Conservation (phyloP, 2,113 vertebrate species). For the Colistium nudipinnis region DNA sequence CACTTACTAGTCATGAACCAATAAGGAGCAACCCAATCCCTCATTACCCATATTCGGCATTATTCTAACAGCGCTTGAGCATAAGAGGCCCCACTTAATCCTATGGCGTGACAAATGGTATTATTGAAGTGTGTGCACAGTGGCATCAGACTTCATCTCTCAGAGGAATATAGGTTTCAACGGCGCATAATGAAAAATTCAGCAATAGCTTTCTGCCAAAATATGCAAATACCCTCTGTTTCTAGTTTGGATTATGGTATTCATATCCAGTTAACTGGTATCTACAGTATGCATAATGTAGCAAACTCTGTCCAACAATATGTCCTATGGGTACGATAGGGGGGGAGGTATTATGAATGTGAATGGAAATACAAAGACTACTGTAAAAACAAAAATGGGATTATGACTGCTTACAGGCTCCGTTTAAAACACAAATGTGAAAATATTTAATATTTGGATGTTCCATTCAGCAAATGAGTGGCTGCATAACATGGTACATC, state of each 20-base stretch:
- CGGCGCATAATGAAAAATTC: constrained; percentile 60
- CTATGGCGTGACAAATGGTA: constrained; percentile 69
- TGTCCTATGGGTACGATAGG: constrained; percentile 55
- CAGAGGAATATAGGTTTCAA: constrained; percentile 63
- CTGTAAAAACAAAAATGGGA: constrained; percentile 67
- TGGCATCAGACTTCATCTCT: constrained; percentile 68
- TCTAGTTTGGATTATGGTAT: constrained; percentile 66
- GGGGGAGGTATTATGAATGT: constrained; percentile 48
- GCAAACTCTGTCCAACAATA: constrained; percentile 49
- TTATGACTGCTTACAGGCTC: constrained; percentile 34
- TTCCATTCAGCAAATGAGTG: constrained; percentile 10
- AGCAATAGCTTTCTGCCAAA: constrained; percentile 67
- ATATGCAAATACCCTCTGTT: constrained; percentile 72
- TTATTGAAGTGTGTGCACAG: constrained; percentile 61
- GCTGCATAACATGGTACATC: constrained; percentile 3
- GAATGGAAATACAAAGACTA: constrained; percentile 64
- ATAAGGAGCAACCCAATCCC: constrained; percentile 21
- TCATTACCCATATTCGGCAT: constrained; percentile 55
- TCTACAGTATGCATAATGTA: constrained; percentile 61
- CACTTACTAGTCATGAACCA: constrained; percentile 21
- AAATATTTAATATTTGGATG: constrained; percentile 51
- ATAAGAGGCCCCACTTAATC: constrained; percentile 64
- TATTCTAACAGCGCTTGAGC: constrained; percentile 40
- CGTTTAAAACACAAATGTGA: constrained; percentile 39
- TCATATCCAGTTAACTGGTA: constrained; percentile 60